These are phyloP conservation scores for Axis porcinus DNA, from an alignment of 2,113 vertebrate genomes.

Conservation along the genomic window DNA sequence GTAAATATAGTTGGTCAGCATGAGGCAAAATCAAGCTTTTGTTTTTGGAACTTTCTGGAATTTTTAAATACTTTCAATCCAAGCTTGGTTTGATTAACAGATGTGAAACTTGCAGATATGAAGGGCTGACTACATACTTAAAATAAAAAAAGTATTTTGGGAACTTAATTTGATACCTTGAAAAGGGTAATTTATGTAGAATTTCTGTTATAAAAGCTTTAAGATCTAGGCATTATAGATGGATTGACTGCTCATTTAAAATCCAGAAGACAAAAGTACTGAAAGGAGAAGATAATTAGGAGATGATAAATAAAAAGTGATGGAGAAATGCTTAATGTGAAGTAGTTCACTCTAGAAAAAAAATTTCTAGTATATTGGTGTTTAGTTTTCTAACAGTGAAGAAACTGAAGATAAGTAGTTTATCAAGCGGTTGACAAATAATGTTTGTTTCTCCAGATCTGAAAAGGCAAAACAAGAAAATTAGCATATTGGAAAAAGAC, in stretches of 20 bases:
- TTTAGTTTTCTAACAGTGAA: not conserved
- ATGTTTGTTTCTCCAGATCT: not conserved
- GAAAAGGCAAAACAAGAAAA: not conserved
- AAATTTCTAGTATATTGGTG: not conserved
- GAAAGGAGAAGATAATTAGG: not conserved
- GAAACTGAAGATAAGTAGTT: not conserved
- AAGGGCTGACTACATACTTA: not conserved
- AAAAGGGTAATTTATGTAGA: not conserved
- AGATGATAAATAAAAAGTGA: not conserved
- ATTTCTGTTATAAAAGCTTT: conserved; percentile 12
- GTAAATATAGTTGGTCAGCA: not conserved
- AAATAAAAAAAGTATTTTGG: not conserved
- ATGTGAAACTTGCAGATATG: not conserved
- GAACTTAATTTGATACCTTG: not conserved
- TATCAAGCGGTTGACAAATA: not conserved
- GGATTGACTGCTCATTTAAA: not conserved
- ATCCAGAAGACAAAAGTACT: not conserved
- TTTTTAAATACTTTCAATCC: not conserved
- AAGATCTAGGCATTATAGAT: not conserved
- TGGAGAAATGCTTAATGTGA: not conserved
- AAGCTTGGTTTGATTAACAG: not conserved
- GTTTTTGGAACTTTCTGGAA: not conserved
- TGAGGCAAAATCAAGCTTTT: not conserved
- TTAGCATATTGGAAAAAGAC: not conserved
- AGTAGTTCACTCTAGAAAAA: not conserved